Conservation (phyloP, 2,888 invertebrate species). For the Lasioglossum pauxillum region DNA sequence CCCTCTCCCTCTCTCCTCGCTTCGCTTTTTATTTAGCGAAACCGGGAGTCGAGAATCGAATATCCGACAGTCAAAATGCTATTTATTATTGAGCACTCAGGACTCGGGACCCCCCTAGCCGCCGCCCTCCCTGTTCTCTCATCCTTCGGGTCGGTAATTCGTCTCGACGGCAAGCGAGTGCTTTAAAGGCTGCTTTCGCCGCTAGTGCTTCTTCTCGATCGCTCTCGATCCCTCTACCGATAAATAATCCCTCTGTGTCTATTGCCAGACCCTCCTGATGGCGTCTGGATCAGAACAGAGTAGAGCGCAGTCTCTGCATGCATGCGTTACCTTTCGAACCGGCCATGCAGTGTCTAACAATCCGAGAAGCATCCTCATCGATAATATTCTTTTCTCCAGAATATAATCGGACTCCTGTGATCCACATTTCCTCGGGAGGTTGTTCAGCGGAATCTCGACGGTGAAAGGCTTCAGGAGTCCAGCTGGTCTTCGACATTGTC, state of each 20-base stretch:
- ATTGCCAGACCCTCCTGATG: neutral
- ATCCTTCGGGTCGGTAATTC: constrained; percentile 33
- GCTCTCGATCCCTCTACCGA: neutral
- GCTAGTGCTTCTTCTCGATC: constrained; percentile 2
- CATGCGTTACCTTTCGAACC: neutral
- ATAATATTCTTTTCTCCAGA: neutral
- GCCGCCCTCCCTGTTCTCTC: neutral
- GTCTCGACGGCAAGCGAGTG: constrained; percentile 16
- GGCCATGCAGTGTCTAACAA: neutral
- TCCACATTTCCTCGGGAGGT: neutral
- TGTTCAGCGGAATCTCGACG: neutral
- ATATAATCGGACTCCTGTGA: neutral
- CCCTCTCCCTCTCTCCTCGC: constrained; percentile 26
- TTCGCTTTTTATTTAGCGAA: constrained; percentile 38
- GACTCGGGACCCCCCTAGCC: constrained; percentile 13
- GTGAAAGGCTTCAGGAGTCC: neutral
- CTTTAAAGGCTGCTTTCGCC: constrained; percentile 30
- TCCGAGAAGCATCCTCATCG: neutral
- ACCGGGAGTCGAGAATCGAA: constrained; percentile 62
- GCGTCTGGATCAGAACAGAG: neutral
- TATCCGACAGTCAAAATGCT: constrained; percentile 68
- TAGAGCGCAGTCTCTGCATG: neutral
- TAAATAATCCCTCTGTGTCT: neutral
- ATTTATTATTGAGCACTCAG: constrained; percentile 69
- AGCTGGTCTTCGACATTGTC: constrained; percentile 47